Evolutionary conservation across 1,140 invertebrate species (phyloP).

Genomic region (Rhyacophila brunnea): DNA sequence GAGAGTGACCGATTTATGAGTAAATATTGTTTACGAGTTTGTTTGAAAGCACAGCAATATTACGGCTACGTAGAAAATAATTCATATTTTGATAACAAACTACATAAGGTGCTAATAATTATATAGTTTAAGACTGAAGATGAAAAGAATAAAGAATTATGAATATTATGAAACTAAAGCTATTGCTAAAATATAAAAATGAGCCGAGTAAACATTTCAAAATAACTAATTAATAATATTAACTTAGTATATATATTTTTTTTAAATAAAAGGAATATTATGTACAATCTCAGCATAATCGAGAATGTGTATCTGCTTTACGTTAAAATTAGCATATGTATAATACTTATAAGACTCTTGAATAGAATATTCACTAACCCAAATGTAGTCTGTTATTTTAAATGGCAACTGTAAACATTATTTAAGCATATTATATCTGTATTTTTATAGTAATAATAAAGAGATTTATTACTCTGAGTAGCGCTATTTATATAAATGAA

Average conservation of each 20-base stretch:
- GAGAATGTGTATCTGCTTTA: neutral
- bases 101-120: neutral
- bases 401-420: conserved; percentile 3
- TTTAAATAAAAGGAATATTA: neutral
- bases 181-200: neutral
- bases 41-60: neutral
- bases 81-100: conserved; percentile 1
- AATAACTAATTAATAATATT: too few relatives aligned
- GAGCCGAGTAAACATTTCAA: too few relatives aligned
- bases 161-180: too few relatives aligned
- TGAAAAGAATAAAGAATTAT: too few relatives aligned
- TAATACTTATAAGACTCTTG: neutral
- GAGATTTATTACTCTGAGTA: conserved; percentile 5
- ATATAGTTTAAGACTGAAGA: too few relatives aligned
- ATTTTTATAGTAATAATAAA: neutral
- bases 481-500: conserved; percentile 7
- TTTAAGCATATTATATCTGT: conserved; percentile 4
- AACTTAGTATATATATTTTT: neutral
- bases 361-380: neutral
- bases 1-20: neutral
- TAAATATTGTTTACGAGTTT: neutral
- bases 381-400: neutral
- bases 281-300: neutral
- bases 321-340: neutral
- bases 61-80: conserved; percentile 1